Conservation (phyloP, 2,888 invertebrate species). For the Hirtodrosophila alboralis region DNA sequence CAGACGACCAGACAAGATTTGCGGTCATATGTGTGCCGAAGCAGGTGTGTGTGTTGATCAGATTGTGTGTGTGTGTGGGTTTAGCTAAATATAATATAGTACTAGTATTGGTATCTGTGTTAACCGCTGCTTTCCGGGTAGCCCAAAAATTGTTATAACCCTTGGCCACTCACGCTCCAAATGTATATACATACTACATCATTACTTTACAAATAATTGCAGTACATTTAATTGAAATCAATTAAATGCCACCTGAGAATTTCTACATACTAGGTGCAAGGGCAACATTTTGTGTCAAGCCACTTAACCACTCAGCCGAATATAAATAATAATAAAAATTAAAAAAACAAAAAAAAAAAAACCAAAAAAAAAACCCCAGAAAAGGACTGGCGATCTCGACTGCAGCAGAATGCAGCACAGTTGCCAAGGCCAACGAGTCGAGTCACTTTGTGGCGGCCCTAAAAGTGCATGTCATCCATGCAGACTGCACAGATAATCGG, state of each 20-base stretch:
- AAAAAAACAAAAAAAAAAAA: no score
- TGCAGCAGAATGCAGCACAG: constrained; percentile 15
- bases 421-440: constrained; percentile 70
- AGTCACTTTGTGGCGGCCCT: constrained; percentile 54
- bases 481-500: constrained; percentile 25
- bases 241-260: constrained; percentile 45
- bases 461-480: constrained; percentile 66
- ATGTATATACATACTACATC: background rate
- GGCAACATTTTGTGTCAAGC: constrained; percentile 38
- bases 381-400: constrained; percentile 53
- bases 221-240: constrained; percentile 33
- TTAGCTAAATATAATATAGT: background rate
- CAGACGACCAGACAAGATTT: constrained; percentile 37
- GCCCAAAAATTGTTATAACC: constrained; percentile 33
- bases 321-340: no score
- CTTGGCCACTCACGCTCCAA: constrained; percentile 10
- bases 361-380: constrained; percentile 39
- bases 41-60: constrained; percentile 33
- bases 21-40: constrained; percentile 28
- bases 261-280: constrained; percentile 42
- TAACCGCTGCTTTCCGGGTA: constrained; percentile 46
- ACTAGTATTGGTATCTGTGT: constrained; percentile 2
- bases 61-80: constrained; percentile 11
- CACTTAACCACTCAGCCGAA: constrained; percentile 16
- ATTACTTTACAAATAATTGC: constrained; percentile 19